Evolutionary conservation across 2,797 vertebrate genomes (phyloP), one percentile per base, ranked within the genome.

Genomic region (Aeoliscus strigatus): DNA sequence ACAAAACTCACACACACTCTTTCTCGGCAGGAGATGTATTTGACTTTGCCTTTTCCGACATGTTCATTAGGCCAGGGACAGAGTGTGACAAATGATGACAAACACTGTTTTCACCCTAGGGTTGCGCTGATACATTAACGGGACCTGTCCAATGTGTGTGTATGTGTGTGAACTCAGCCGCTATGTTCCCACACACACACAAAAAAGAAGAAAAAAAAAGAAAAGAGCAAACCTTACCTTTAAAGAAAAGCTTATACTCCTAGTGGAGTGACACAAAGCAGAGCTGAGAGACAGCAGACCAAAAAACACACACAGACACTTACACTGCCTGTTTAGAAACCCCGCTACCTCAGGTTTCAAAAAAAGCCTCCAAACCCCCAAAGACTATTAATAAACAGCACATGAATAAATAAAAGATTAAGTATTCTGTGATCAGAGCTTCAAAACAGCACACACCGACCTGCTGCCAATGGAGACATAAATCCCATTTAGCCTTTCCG

Each of bases 371-470:
- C 35, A 70, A 79, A 71, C 66, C 73, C 76, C 70, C 53, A 53
- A 54, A 43, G 25, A 65, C 45, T 50, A 56, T 63, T 62, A 64
- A 75, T 75, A 78, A 74, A 75, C 73, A 79, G 56, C 56, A 70
- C 62, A 74, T 54, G 39, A 69, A 77, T 66, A 77, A 77, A 79
- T 67, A 70, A 47, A 55, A 68, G 26, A 39, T 63, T 52, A 66
- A 77, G 60, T 39, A 56, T 52, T 50, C 49, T 71, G 33, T 41
- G 61, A 56, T 66, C 29, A 54, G 60, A 44, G 40, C 43, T 54
- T 71, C 53, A 27, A 57, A 38, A 52, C 49, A 70, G 34, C 6
- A 28, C 34, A 63, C 48, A 51, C 34, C 47, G 17, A 53, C 24
- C 49, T 54, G 36, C 15, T 38, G 29, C 27, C 40, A 45, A 54